Conservation (phyloP, 2,888 invertebrate genomes). For the Papilio protenor region DNA sequence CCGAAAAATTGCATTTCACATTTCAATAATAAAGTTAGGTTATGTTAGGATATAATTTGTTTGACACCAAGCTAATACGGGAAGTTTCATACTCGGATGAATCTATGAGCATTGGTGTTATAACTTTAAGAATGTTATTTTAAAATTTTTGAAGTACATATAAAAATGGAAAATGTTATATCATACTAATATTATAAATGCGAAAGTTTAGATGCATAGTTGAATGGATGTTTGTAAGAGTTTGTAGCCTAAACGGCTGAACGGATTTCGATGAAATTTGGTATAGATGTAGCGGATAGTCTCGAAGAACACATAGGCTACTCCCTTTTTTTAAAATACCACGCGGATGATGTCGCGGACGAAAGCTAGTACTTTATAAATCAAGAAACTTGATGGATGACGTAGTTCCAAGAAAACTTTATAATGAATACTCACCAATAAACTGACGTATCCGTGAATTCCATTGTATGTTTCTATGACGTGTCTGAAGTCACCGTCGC, state of each 20-base stretch:
- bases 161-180: not conserved
- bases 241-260: no score
- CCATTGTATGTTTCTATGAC: slow-evolving; percentile 86
- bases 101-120: not conserved
- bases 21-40: not conserved
- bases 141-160: not conserved
- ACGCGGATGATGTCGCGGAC: no score
- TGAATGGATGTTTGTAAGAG: no score
- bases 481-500: slow-evolving; percentile 84
- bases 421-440: slow-evolving; percentile 85
- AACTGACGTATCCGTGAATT: slow-evolving; percentile 92
- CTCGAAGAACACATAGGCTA: no score
- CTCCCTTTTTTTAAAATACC: no score
- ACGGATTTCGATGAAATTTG: no score
- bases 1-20: not conserved
- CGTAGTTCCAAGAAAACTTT: not conserved
- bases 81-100: no score
- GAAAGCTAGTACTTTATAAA: not conserved
- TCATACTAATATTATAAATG: no score
- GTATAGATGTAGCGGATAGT: no score
- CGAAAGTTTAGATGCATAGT: no score
- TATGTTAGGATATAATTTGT: not conserved
- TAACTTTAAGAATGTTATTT: not conserved
- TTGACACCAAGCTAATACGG: not conserved
- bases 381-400: not conserved